A percentile compares a stretch with the other conserved stretches of the same genome.
phyloP scores from a whole-genome alignment of 2,888 invertebrate species.

The Ditylenchus weischeri region DNA sequence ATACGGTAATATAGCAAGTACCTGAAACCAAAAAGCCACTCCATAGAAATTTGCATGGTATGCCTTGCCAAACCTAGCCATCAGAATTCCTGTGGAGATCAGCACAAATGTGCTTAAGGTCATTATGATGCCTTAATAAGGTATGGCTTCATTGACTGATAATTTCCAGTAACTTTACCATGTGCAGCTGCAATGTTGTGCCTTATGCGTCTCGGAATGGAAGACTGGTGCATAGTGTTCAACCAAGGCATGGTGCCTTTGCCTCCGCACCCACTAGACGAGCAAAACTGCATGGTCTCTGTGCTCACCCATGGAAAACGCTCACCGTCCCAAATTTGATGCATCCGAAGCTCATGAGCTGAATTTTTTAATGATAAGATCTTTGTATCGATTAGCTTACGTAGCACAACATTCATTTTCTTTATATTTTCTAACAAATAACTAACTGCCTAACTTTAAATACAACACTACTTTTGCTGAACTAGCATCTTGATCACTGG shows the following conservation, averaged over 20 bases:
- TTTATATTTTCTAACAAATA: too few species aligned
- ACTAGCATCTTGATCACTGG: too few species aligned
- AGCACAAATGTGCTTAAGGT: background rate
- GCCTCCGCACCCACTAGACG: background rate
- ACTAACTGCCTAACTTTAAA: too few species aligned
- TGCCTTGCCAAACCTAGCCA: constrained; percentile 5
- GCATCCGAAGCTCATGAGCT: background rate
- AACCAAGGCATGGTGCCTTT: constrained; percentile 1
- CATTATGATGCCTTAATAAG: constrained; percentile 9
- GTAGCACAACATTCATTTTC: too few species aligned
- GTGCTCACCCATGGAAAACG: background rate
- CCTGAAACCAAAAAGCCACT: constrained; percentile 13
- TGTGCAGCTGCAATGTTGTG: background rate
- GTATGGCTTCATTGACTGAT: background rate
- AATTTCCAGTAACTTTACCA: background rate
- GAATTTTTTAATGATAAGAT: background rate
- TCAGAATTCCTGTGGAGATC: constrained; percentile 12
- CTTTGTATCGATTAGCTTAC: too few species aligned
- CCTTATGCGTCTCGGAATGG: background rate
- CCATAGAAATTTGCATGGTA: constrained; percentile 5
- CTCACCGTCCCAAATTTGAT: constrained; percentile 4
- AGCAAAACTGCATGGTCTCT: background rate
- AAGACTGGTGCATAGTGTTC: constrained; percentile 1
- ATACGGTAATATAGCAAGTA: too few species aligned
- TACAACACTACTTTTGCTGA: too few species aligned